These are phyloP conservation scores for Acipenser ruthenus DNA, from an alignment of 2,797 vertebrate species.

Conservation along the genomic window DNA sequence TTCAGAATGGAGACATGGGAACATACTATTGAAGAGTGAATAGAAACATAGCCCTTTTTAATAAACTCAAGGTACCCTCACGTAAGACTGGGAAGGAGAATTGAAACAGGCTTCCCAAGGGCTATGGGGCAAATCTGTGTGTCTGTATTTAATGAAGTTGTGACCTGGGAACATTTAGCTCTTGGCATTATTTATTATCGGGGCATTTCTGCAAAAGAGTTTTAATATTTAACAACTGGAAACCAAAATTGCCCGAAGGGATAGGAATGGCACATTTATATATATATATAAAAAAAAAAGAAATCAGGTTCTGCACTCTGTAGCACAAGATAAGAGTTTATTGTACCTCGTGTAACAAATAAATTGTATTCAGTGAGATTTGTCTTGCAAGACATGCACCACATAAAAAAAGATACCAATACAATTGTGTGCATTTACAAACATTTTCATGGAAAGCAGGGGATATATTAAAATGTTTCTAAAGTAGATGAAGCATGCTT, in stretches of 20 bases:
- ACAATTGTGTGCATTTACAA: constrained; percentile 21
- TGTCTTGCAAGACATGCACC: constrained; percentile 24
- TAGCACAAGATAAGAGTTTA: constrained; percentile 34
- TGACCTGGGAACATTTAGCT: constrained; percentile 46
- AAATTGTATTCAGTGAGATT: constrained; percentile 33
- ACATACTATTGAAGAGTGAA: constrained; percentile 26
- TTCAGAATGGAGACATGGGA: constrained; percentile 16
- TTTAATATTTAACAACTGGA: constrained; percentile 54
- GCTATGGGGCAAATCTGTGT: constrained; percentile 31
- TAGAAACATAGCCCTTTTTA: constrained; percentile 38
- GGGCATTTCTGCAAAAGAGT: constrained; percentile 37
- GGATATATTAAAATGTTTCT: constrained; percentile 15
- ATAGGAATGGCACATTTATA: constrained; percentile 29
- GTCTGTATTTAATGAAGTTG: constrained; percentile 48
- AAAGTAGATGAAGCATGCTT: background rate
- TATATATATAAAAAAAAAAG: constrained; percentile 8
- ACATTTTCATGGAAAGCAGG: constrained; percentile 16
- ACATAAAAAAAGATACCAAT: constrained; percentile 16
- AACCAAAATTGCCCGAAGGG: constrained; percentile 42
- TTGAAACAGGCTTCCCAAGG: constrained; percentile 37
- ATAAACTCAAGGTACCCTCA: constrained; percentile 35
- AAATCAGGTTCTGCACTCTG: constrained; percentile 26
- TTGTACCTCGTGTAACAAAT: constrained; percentile 20
- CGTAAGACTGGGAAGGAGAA: constrained; percentile 36
- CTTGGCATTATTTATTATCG: constrained; percentile 35